Conservation (phyloP, 1,140 invertebrate genomes). For the Mya arenaria region DNA sequence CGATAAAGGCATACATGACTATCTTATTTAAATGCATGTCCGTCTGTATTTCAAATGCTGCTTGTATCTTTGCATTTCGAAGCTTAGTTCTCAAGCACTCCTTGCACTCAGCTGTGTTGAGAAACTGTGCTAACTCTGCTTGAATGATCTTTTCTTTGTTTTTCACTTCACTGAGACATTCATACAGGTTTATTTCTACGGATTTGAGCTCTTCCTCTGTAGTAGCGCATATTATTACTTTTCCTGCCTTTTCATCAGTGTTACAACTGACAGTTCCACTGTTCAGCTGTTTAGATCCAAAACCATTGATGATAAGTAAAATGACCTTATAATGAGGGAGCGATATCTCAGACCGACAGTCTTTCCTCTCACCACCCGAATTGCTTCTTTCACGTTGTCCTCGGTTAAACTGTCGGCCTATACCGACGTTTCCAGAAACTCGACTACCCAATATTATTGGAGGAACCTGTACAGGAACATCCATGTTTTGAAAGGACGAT, state of each 20-base stretch:
- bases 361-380: too few relatives aligned
- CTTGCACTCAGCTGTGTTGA: background rate
- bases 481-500: too few relatives aligned
- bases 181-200: background rate
- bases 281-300: background rate
- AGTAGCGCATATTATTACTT: background rate
- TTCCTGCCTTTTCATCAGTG: background rate
- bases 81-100: background rate
- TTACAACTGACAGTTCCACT: background rate
- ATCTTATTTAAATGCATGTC: too few relatives aligned
- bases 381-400: too few relatives aligned
- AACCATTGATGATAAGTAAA: background rate
- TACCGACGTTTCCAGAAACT: too few relatives aligned
- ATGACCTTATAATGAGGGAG: too few relatives aligned
- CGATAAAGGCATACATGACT: background rate
- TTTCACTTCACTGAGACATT: background rate
- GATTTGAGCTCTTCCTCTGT: background rate
- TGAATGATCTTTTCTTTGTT: background rate
- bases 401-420: too few relatives aligned
- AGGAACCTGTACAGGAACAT: too few relatives aligned
- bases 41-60: background rate
- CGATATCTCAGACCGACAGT: background rate
- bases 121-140: background rate
- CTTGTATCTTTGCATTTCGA: background rate
- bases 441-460: too few relatives aligned